Conservation (phyloP, 2,888 invertebrate species). For the Serrognathus titanus region DNA sequence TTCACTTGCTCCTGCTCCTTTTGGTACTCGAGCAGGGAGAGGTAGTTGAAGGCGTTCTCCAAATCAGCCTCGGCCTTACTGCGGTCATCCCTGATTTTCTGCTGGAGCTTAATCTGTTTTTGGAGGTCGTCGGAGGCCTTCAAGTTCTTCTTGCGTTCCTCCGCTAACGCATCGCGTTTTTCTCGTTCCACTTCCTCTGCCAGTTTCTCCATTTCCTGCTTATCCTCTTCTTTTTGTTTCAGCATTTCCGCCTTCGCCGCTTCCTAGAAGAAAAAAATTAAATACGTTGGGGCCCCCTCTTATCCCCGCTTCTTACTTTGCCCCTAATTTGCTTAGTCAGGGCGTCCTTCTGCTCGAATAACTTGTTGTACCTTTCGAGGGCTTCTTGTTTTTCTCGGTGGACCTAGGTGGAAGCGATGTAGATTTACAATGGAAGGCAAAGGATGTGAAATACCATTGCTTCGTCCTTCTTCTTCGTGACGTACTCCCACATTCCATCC, state of each 20-base stretch:
- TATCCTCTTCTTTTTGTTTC: constrained; percentile 33
- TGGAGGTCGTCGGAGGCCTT: constrained; percentile 34
- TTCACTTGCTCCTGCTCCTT: constrained; percentile 32
- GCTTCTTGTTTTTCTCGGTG: constrained; percentile 55
- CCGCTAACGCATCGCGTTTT: constrained; percentile 28
- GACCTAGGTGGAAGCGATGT: constrained; percentile 38
- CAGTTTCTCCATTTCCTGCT: constrained; percentile 33
- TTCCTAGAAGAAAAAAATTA: constrained; percentile 16
- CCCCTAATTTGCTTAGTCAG: constrained; percentile 43
- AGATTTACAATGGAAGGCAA: background rate
- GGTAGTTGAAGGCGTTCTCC: constrained; percentile 35
- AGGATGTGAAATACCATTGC: constrained; percentile 40
- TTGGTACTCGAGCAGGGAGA: constrained; percentile 38
- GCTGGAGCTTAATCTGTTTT: constrained; percentile 39
- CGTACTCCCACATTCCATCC: constrained; percentile 60
- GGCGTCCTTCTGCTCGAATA: constrained; percentile 43
- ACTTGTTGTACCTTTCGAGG: constrained; percentile 46
- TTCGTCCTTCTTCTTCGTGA: constrained; percentile 57
- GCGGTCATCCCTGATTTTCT: constrained; percentile 34
- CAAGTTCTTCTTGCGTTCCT: constrained; percentile 28
- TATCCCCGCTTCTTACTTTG: constrained; percentile 28
- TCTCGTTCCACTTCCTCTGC: constrained; percentile 31
- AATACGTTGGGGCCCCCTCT: background rate
- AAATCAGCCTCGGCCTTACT: constrained; percentile 40
- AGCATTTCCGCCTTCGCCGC: constrained; percentile 33